Conservation (phyloP, 2,797 vertebrate genomes). For the Lateolabrax maculatus region DNA sequence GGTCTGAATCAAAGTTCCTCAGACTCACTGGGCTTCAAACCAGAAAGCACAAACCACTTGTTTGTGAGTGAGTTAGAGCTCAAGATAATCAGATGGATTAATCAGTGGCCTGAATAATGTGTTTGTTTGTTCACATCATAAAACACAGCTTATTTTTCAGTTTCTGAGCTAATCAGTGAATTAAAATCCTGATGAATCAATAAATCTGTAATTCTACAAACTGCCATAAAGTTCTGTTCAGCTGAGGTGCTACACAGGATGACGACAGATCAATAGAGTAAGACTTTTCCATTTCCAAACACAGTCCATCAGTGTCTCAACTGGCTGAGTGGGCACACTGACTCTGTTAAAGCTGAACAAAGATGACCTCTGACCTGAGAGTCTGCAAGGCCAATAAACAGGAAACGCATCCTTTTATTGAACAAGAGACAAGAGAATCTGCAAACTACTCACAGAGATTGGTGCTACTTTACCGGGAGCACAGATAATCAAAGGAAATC, state of each 20-base stretch:
- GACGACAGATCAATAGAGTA: neutral
- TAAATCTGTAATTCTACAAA: no score
- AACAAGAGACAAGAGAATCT: no score
- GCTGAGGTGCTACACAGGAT: no score
- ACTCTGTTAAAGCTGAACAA: neutral
- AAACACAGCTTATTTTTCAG: neutral
- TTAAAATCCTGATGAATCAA: no score
- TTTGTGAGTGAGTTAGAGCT: neutral
- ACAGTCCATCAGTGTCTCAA: neutral
- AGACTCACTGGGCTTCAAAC: neutral
- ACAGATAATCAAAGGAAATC: neutral
- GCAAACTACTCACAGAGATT: no score
- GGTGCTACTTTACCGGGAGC: neutral
- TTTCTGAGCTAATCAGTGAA: no score
- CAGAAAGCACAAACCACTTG: neutral
- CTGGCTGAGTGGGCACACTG: neutral
- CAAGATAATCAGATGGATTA: neutral
- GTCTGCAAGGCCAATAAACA: neutral
- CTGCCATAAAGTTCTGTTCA: no score
- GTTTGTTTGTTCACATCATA: no score
- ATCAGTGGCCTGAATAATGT: neutral
- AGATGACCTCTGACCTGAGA: constrained; percentile 9
- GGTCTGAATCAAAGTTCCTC: neutral
- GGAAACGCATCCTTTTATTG: neutral
- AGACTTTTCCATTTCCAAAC: neutral